Conservation (phyloP, 2,888 invertebrate species). For the Acleris literana region DNA sequence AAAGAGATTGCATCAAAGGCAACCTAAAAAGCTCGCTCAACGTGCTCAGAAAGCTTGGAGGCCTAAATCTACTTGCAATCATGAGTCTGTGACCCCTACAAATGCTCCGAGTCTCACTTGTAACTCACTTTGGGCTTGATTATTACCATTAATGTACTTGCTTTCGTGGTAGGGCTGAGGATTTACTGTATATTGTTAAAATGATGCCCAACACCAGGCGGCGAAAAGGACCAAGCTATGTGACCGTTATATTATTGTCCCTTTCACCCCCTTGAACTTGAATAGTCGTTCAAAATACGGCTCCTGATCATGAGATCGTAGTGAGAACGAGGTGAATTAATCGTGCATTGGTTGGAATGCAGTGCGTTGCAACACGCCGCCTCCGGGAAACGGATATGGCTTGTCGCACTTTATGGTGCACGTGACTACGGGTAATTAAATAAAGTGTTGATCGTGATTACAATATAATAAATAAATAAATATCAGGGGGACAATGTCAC, state of each 20-base stretch:
- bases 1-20: conserved; percentile 2
- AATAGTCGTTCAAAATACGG: background rate
- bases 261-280: too few relatives aligned
- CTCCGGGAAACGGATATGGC: conserved; percentile 68
- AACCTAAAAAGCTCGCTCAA: conserved; percentile 2
- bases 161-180: background rate
- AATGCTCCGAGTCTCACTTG: background rate
- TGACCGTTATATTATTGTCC: too few relatives aligned
- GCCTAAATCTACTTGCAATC: conserved; percentile 3
- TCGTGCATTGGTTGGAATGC: conserved; percentile 42
- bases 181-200: too few relatives aligned
- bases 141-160: background rate
- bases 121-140: background rate
- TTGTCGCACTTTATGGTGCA: conserved; percentile 49
- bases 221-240: too few relatives aligned
- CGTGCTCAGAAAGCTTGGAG: conserved; percentile 1
- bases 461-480: too few relatives aligned
- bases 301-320: background rate
- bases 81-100: background rate
- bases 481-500: too few relatives aligned
- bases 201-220: too few relatives aligned
- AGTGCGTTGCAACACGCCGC: conserved; percentile 47
- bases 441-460: conserved; percentile 17
- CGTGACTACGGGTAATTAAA: conserved; percentile 37
- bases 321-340: conserved; percentile 15